A percentile compares a stretch with the other conserved stretches of the same genome.
phyloP scores from a whole-genome alignment of 2,797 vertebrate species.

The Arrhamphus sclerolepis region DNA sequence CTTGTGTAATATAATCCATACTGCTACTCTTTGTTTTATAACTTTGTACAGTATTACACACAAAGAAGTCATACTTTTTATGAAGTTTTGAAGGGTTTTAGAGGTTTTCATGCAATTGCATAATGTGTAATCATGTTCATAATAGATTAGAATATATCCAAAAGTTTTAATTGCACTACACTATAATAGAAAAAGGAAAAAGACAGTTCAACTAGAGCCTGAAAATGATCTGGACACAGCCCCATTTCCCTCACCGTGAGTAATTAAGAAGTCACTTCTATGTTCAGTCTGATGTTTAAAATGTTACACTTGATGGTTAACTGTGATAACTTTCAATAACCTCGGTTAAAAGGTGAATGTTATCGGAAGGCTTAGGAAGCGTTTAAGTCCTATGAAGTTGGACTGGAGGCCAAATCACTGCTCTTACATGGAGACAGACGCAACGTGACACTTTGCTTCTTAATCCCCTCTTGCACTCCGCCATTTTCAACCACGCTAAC shows the following conservation, averaged over 20 bases:
- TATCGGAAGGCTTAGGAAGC: constrained; percentile 45
- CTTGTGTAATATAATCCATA: constrained; percentile 30
- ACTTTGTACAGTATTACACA: not conserved
- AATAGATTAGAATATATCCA: too few relatives aligned
- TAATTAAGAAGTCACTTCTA: not conserved
- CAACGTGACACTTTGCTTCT: constrained; percentile 41
- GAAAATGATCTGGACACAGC: not conserved
- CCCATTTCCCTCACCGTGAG: not conserved
- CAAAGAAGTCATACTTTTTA: not conserved
- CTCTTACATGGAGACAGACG: constrained; percentile 28
- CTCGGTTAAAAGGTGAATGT: constrained; percentile 22
- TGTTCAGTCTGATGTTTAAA: not conserved
- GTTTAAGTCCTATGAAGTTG: constrained; percentile 39
- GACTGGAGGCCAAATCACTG: constrained; percentile 36
- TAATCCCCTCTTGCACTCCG: constrained; percentile 57
- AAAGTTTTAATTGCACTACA: too few relatives aligned
- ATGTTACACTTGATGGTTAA: constrained; percentile 4
- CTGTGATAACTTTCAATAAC: constrained; percentile 10
- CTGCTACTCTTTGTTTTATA: not conserved
- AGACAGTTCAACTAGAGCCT: not conserved
- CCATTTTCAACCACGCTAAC: constrained; percentile 16
- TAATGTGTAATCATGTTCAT: too few relatives aligned
- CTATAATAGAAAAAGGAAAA: not conserved
- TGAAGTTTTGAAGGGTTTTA: too few relatives aligned
- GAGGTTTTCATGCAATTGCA: too few relatives aligned